phyloP scores from a whole-genome alignment of 2,797 vertebrate genomes.

The Myripristis jacobus region DNA sequence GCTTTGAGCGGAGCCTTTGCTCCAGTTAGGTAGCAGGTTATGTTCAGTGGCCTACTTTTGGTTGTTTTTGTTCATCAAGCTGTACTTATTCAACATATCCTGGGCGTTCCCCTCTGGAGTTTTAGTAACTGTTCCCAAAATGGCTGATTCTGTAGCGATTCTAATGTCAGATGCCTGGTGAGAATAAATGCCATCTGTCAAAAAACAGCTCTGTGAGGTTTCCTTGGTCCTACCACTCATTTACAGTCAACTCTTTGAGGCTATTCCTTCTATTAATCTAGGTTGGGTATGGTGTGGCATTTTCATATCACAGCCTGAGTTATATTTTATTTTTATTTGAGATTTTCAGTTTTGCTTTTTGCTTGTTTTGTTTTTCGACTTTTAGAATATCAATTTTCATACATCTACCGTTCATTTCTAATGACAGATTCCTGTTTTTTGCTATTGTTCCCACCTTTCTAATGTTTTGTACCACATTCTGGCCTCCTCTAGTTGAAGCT shows the following conservation, averaged over 20 bases:
- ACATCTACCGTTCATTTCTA: neutral
- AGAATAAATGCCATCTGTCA: slow-evolving; percentile 87
- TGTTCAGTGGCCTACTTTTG: slow-evolving; percentile 47
- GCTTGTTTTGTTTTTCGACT: too few relatives aligned
- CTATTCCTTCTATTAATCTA: too few relatives aligned
- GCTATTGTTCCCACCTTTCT: neutral
- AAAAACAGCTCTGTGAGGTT: slow-evolving; percentile 61
- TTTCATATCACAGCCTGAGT: too few relatives aligned
- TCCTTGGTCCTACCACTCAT: neutral
- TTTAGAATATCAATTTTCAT: too few relatives aligned
- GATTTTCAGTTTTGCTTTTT: too few relatives aligned
- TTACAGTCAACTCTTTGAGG: neutral
- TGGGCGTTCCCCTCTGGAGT: slow-evolving; percentile 52
- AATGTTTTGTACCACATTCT: neutral
- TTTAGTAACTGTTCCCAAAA: slow-evolving; percentile 60
- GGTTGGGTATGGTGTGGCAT: too few relatives aligned
- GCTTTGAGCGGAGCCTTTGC: slow-evolving; percentile 24
- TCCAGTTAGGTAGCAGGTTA: slow-evolving; percentile 33
- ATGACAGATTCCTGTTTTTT: neutral
- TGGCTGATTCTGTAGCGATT: slow-evolving; percentile 76
- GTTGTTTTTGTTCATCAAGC: slow-evolving; percentile 54
- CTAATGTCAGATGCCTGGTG: slow-evolving; percentile 85
- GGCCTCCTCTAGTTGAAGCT: neutral
- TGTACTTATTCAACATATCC: slow-evolving; percentile 66
- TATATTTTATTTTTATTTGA: neutral